Evolutionary conservation across 2,797 vertebrate genomes (phyloP).

Genomic region (Pipistrellus pipistrellus): DNA sequence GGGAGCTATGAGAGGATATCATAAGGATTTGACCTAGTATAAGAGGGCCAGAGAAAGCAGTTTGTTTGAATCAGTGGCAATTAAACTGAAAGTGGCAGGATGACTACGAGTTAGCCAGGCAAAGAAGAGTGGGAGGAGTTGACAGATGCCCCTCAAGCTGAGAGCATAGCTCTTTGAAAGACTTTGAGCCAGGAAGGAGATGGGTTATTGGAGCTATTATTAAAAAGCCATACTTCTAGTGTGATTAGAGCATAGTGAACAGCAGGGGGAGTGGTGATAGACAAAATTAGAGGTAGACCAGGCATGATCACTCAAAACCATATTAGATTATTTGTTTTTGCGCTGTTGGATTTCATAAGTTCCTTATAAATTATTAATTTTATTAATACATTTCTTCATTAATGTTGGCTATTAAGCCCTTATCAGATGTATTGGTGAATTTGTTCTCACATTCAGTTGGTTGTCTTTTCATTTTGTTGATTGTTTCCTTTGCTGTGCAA

Average conservation of each 20-base stretch:
- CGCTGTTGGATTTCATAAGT: background rate
- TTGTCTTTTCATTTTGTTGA: background rate
- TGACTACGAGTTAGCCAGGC: background rate
- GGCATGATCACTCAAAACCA: background rate
- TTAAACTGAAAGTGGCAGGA: slow-evolving; percentile 10
- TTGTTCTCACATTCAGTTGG: background rate
- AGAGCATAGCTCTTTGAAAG: background rate
- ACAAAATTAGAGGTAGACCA: background rate
- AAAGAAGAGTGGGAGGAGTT: background rate
- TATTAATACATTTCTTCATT: background rate
- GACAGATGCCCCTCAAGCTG: background rate
- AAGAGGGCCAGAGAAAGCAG: background rate
- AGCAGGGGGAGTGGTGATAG: background rate
- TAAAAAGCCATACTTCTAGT: background rate
- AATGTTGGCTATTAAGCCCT: background rate
- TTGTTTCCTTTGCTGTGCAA: background rate
- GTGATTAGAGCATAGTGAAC: background rate
- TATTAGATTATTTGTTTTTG: background rate
- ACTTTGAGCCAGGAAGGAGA: background rate
- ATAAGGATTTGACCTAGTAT: background rate
- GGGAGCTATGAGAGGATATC: background rate
- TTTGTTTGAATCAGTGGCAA: background rate
- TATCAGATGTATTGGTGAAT: background rate
- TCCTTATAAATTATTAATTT: background rate
- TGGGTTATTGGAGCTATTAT: background rate